Percentiles rank a stretch among this genome's conserved stretches.
phyloP scores from a whole-genome alignment of 2,888 invertebrate species.

The Molorchus minor region DNA sequence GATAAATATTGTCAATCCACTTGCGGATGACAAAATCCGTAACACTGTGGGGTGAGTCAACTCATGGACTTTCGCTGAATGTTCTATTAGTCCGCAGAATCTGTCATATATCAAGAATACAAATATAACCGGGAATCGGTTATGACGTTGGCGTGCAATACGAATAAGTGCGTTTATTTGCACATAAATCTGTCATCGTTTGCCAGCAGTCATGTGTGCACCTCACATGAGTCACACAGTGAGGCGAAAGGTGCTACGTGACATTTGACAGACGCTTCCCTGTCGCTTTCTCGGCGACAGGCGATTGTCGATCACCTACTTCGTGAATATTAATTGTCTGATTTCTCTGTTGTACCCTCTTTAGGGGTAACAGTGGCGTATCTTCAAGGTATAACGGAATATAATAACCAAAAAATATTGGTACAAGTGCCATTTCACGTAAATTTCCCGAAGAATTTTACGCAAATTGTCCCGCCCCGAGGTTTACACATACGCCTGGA shows the following conservation, averaged over 20 bases:
- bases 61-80: conserved; percentile 48
- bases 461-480: no score
- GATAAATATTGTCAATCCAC: no score
- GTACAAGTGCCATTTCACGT: no score
- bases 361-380: background rate
- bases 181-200: conserved; percentile 41
- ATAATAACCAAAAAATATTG: no score
- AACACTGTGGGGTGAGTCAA: no score
- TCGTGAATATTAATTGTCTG: conserved; percentile 12
- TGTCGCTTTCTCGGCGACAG: conserved; percentile 32
- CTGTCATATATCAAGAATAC: conserved; percentile 44
- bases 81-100: conserved; percentile 49
- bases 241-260: conserved; percentile 29
- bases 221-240: conserved; percentile 26
- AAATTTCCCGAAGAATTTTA: no score
- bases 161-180: conserved; percentile 37
- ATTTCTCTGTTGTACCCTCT: conserved; percentile 1
- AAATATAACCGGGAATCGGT: conserved; percentile 38
- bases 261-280: conserved; percentile 40
- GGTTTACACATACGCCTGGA: no score
- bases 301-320: conserved; percentile 25
- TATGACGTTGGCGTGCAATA: conserved; percentile 13
- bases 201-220: conserved; percentile 31
- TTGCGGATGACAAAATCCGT: no score
- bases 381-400: no score